Base-by-base conservation (phyloP, 2,888 invertebrate genomes). In the Creontiades dilutus region DNA sequence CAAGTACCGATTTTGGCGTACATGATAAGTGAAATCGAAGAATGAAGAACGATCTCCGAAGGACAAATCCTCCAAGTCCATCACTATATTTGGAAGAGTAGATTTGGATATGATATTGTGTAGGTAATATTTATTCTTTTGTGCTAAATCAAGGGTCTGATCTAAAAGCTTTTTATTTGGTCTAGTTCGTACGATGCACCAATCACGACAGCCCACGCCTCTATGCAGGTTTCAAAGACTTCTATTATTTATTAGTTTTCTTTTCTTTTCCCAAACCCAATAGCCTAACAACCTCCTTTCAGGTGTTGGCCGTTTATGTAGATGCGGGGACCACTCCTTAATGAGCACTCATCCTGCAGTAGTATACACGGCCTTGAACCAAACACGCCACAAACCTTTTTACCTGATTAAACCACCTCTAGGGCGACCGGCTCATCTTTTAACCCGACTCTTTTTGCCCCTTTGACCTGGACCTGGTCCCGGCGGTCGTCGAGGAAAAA, bases 381-480 rank as follows among this genome's bases (percentile, higher is more conserved):
- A 37, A 37, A 80, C 80, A 80, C 80, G 80, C 80, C 37, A 80
- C 80, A 46, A 46, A 47, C 48, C 80, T 47, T 80, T 80, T 80
- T 80, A 37, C 80, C 80, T 80, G 80, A 47, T 80, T 80, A 80
- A 80, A 80, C 80, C 80, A 80, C 80, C 80, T 48, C 46, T n/a
- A 46, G 80, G 80, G 80, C 80, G 19, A 80, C 68, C 37, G 37
- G 80, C 46, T 80, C 80, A 80, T 80, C 80, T 14, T 80, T 28
- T 80, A 80, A 80, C 37, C 28, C 80, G 23, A n/a, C 23, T 7
- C 37, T 37, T 80, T 80, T 46, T 80, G 19, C 23, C 19, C 48
- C 80, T 80, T 80, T 80, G 80, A 80, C 80, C 80, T 19, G 37
- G n/a, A 27, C 37, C 78, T 19, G 68, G 9, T 68, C 37, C 37